Evolutionary conservation across 1,140 invertebrate genomes (phyloP).

Genomic region (Trissolcus basalis): DNA sequence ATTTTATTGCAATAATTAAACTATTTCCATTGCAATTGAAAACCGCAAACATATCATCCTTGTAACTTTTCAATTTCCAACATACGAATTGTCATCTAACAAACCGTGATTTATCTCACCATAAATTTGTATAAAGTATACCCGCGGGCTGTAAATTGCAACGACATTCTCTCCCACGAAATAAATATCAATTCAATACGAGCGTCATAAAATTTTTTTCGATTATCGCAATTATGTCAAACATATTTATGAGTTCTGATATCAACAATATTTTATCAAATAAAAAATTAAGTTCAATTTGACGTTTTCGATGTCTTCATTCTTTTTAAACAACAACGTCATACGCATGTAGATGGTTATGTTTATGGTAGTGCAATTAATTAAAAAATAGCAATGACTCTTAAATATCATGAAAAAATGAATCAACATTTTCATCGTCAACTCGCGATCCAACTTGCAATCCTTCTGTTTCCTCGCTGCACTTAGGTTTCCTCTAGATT

Average conservation of each 20-base stretch:
- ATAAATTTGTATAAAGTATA: slow-evolving; percentile 30
- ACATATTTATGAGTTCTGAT: neutral
- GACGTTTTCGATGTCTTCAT: too few relatives aligned
- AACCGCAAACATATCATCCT: neutral
- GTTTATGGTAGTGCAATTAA: too few relatives aligned
- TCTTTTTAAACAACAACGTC: too few relatives aligned
- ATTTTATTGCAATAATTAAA: neutral
- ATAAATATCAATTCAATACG: slow-evolving; percentile 36
- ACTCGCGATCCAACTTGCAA: neutral
- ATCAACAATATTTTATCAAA: too few relatives aligned
- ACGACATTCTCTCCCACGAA: slow-evolving; percentile 10
- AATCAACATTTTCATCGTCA: too few relatives aligned
- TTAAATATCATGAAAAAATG: too few relatives aligned
- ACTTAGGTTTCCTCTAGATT: slow-evolving; percentile 3
- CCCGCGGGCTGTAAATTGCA: slow-evolving; percentile 20
- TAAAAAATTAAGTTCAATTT: too few relatives aligned
- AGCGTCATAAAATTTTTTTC: slow-evolving; percentile 10
- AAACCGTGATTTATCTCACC: slow-evolving; percentile 21
- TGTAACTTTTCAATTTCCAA: slow-evolving; percentile 24
- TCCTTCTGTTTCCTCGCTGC: neutral
- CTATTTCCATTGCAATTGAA: neutral
- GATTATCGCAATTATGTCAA: slow-evolving; percentile 10
- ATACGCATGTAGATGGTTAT: too few relatives aligned
- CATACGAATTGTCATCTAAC: slow-evolving; percentile 21
- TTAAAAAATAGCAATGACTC: too few relatives aligned